These are phyloP conservation scores for Dendroctonus valens DNA, from an alignment of 1,140 invertebrate species.

Conservation along the genomic window DNA sequence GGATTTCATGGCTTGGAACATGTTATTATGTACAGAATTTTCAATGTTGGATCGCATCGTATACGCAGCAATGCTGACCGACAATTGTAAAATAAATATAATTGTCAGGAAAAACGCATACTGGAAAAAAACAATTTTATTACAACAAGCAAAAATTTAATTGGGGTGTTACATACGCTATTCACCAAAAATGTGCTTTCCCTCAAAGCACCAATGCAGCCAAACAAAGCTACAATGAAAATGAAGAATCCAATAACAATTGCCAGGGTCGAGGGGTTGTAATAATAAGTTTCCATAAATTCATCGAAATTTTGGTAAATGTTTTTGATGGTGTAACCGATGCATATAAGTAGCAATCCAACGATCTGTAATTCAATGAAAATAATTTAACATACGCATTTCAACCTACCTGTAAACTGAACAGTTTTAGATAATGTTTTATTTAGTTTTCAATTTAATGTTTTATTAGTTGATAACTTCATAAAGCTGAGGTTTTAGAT, in stretches of 20 bases:
- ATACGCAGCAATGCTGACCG: constrained; percentile 78
- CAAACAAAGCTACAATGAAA: constrained; percentile 75
- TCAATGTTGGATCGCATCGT: constrained; percentile 64
- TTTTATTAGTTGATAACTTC: too few relatives aligned
- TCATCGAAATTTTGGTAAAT: constrained; percentile 71
- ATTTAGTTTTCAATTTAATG: too few relatives aligned
- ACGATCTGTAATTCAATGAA: constrained; percentile 58
- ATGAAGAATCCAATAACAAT: constrained; percentile 75
- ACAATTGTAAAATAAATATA: constrained; percentile 78
- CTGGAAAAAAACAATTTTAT: constrained; percentile 54
- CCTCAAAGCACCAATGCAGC: constrained; percentile 77
- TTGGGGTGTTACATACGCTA: constrained; percentile 55
- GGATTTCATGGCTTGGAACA: constrained; percentile 57
- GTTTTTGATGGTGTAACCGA: constrained; percentile 73
- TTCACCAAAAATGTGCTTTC: constrained; percentile 82
- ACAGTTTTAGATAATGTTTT: too few relatives aligned
- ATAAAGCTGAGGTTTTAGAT: too few relatives aligned
- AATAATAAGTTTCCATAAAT: constrained; percentile 67
- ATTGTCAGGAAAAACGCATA: constrained; percentile 76
- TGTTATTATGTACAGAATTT: constrained; percentile 57
- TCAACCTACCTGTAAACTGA: too few relatives aligned
- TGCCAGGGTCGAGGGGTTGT: constrained; percentile 70
- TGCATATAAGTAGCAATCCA: constrained; percentile 70
- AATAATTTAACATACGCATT: too few relatives aligned
- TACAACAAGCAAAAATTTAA: not conserved